Percentiles rank a stretch among this genome's conserved stretches.
These are phyloP conservation scores for Gandaritis pyraliata DNA, from an alignment of 2,888 invertebrate genomes.

Conservation along the genomic window DNA sequence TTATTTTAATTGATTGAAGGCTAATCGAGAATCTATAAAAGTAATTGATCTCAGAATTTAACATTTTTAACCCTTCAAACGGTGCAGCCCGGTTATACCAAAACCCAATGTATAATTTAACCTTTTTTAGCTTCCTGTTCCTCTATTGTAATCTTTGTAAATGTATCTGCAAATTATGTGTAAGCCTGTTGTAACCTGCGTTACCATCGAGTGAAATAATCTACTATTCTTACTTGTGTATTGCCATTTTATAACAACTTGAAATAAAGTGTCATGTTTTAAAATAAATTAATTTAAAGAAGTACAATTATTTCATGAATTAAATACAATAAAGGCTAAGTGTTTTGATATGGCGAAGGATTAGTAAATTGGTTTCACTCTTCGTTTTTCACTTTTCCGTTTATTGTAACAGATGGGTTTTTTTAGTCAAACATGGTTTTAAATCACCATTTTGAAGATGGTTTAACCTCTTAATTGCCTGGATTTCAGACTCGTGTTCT, in stretches of 20 bases:
- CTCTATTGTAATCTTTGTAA: constrained; percentile 68
- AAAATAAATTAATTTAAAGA: constrained; percentile 13
- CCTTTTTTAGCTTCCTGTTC: constrained; percentile 69
- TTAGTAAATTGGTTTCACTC: constrained; percentile 17
- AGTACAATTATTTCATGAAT: constrained; percentile 15
- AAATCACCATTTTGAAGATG: not conserved
- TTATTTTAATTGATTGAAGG: constrained; percentile 32
- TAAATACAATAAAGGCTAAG: not conserved
- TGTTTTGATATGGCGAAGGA: constrained; percentile 10
- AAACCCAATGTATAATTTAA: constrained; percentile 76
- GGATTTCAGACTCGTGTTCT: no score
- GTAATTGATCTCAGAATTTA: constrained; percentile 73
- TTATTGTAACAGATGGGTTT: not conserved
- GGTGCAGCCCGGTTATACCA: constrained; percentile 72
- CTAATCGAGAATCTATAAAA: constrained; percentile 63
- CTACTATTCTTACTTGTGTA: constrained; percentile 20
- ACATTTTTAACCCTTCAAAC: constrained; percentile 51
- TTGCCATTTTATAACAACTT: constrained; percentile 4
- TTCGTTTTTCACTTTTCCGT: constrained; percentile 10
- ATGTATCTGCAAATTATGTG: constrained; percentile 47
- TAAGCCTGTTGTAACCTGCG: constrained; percentile 32
- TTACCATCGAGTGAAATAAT: constrained; percentile 34
- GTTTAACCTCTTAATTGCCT: not conserved
- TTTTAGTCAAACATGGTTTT: not conserved
- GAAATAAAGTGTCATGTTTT: constrained; percentile 18